These are phyloP conservation scores for Epistrophe grossulariae DNA, from an alignment of 2,888 invertebrate genomes.

Conservation along the genomic window DNA sequence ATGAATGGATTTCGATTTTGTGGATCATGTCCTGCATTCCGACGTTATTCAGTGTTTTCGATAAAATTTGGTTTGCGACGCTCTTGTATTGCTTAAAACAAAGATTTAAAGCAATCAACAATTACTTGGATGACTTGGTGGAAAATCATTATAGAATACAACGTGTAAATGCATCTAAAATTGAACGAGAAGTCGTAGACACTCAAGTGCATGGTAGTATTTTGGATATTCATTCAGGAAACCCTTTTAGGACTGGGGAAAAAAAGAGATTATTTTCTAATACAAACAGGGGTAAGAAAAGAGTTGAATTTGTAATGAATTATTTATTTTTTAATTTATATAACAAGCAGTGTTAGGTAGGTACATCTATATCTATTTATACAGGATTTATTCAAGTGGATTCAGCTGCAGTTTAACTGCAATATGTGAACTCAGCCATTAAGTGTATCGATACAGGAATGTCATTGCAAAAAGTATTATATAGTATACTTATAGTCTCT, in stretches of 20 bases:
- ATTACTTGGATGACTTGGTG: slow-evolving; percentile 78
- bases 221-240: slow-evolving; percentile 14
- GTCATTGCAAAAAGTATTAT: too few species aligned
- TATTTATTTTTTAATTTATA: too few species aligned
- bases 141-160: slow-evolving; percentile 76
- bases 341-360: too few species aligned
- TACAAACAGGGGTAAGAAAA: slow-evolving; percentile 45
- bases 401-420: too few species aligned
- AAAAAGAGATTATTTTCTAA: slow-evolving; percentile 44
- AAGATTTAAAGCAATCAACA: slow-evolving; percentile 81
- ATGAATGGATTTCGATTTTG: slow-evolving; percentile 79
- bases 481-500: too few species aligned
- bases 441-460: too few species aligned
- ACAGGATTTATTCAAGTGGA: too few species aligned
- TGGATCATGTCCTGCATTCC: slow-evolving; percentile 82
- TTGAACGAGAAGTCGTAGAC: not conserved
- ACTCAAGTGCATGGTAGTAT: not conserved
- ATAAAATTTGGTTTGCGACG: slow-evolving; percentile 83
- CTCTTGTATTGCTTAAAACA: slow-evolving; percentile 81
- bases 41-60: slow-evolving; percentile 81
- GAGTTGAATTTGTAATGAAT: not conserved
- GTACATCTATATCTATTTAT: too few species aligned
- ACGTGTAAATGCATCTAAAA: not conserved
- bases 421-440: too few species aligned
- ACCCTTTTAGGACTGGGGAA: not conserved